These are phyloP conservation scores for Aphelenchoides besseyi DNA, from an alignment of 1,140 invertebrate genomes.

Conservation along the genomic window DNA sequence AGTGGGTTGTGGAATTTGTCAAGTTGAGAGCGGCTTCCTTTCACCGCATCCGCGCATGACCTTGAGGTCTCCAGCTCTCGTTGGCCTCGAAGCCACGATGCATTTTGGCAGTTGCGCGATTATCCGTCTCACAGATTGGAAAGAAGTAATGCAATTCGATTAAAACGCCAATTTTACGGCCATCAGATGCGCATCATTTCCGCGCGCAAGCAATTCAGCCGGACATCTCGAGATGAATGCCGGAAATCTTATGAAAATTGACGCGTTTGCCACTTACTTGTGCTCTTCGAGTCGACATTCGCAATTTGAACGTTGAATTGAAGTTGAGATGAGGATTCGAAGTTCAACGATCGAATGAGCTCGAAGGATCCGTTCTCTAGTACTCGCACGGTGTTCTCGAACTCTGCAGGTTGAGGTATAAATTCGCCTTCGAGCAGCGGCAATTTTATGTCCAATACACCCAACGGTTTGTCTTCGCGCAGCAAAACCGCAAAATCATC, in stretches of 20 bases:
- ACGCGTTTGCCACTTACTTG: constrained; percentile 23
- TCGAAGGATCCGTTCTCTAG: constrained; percentile 40
- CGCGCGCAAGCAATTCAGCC: not conserved
- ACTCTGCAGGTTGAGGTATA: not conserved
- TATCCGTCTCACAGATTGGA: not conserved
- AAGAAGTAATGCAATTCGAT: constrained; percentile 7
- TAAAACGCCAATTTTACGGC: constrained; percentile 18
- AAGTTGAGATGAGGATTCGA: constrained; percentile 23
- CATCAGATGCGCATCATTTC: constrained; percentile 8
- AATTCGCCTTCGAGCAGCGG: constrained; percentile 1
- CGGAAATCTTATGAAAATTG: constrained; percentile 21
- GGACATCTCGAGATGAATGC: not conserved
- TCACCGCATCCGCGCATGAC: not conserved
- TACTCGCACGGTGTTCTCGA: constrained; percentile 12
- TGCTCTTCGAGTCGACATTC: constrained; percentile 8
- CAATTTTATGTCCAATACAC: constrained; percentile 25
- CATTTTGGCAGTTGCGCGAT: no score
- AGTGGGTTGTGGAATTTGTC: not conserved
- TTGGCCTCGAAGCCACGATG: not conserved
- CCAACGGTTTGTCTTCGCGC: constrained; percentile 36
- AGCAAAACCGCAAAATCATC: constrained; percentile 29
- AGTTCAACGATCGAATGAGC: constrained; percentile 37
- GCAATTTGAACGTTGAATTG: constrained; percentile 34
- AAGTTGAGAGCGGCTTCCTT: not conserved
- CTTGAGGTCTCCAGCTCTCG: not conserved